A percentile compares a stretch with the other conserved stretches of the same genome.
phyloP scores from a whole-genome alignment of 2,888 invertebrate genomes.

The Orthosia gothica region DNA sequence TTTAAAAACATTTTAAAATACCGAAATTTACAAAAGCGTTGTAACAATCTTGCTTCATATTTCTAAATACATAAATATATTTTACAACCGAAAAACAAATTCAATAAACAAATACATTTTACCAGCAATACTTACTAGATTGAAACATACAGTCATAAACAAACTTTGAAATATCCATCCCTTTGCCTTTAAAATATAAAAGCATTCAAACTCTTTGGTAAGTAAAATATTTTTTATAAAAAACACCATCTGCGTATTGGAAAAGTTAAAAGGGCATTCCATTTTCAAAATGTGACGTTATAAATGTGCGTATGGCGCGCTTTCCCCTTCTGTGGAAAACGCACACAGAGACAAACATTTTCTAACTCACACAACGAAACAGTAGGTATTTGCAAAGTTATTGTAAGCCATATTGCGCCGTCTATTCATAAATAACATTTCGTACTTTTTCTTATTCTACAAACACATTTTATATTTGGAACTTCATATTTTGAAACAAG shows the following conservation, averaged over 20 bases:
- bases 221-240: conserved; percentile 41
- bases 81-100: neutral
- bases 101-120: conserved; percentile 6
- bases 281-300: conserved; percentile 84
- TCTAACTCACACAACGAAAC: conserved; percentile 64
- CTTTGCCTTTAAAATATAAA: conserved; percentile 28
- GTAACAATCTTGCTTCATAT: too few relatives aligned
- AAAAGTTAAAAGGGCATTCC: conserved; percentile 85
- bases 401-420: conserved; percentile 40
- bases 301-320: conserved; percentile 78
- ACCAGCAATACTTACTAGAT: neutral
- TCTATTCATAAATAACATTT: conserved; percentile 32
- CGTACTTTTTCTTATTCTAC: conserved; percentile 6
- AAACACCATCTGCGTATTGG: conserved; percentile 76
- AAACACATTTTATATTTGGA: conserved; percentile 16
- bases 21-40: too few relatives aligned
- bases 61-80: neutral
- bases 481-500: conserved; percentile 14
- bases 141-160: conserved; percentile 2
- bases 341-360: conserved; percentile 74
- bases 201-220: conserved; percentile 42
- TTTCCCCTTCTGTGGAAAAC: conserved; percentile 85
- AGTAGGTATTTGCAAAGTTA: conserved; percentile 49
- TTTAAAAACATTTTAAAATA: too few relatives aligned
- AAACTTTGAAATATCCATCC: conserved; percentile 12